Evolutionary conservation across 2,888 invertebrate species (phyloP).

Genomic region (Caenorhabditis uteleia): DNA sequence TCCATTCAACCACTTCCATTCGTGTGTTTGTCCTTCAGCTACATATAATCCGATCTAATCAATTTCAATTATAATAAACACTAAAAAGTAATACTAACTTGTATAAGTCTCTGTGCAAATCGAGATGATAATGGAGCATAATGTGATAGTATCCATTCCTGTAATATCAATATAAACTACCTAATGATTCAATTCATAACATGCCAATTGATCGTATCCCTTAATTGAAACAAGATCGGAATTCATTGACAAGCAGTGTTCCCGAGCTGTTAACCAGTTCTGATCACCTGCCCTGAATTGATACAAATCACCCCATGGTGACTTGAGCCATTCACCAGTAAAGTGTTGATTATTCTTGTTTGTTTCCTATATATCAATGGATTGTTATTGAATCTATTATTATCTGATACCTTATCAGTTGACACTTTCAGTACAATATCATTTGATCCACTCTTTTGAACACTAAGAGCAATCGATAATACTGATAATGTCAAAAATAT

Average conservation of each 20-base stretch:
- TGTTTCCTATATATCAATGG: neutral
- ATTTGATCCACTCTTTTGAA: constrained; percentile 16
- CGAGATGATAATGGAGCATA: constrained; percentile 38
- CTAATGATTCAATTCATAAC: too few species aligned
- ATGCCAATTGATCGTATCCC: constrained; percentile 30
- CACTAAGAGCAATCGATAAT: neutral
- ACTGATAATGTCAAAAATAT: neutral
- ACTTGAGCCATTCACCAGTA: constrained; percentile 38
- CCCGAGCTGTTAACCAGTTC: constrained; percentile 38
- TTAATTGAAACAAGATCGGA: constrained; percentile 33
- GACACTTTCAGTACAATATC: constrained; percentile 37
- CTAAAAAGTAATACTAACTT: constrained; percentile 16
- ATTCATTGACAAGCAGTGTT: constrained; percentile 39
- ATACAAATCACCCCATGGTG: constrained; percentile 39
- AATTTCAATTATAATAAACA: neutral
- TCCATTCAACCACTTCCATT: constrained; percentile 37
- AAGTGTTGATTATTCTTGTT: constrained; percentile 10
- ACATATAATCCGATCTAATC: constrained; percentile 36
- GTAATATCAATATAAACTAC: neutral
- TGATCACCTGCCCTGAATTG: constrained; percentile 38
- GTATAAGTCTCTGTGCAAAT: constrained; percentile 35
- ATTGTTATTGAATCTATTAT: neutral
- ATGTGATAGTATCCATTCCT: constrained; percentile 46
- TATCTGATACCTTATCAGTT: constrained; percentile 19
- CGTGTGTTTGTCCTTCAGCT: constrained; percentile 27